Percentiles rank a stretch among this genome's conserved stretches.
Conservation (phyloP, 2,797 vertebrate species). For the Anomalospiza imberbis region DNA sequence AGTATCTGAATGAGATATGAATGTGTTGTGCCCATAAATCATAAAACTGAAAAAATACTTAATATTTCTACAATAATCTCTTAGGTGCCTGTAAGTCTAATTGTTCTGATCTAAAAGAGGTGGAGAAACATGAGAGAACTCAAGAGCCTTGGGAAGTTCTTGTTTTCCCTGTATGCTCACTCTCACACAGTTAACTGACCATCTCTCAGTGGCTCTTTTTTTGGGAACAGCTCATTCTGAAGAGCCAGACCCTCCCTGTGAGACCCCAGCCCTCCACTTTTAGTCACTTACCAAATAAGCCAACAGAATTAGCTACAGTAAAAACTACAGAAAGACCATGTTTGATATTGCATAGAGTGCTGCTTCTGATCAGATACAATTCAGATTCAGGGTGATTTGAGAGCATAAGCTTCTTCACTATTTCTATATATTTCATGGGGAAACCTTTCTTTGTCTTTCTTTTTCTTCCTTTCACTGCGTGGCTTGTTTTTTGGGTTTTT, state of each 20-base stretch:
- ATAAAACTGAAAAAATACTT: neutral
- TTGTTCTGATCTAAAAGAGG: neutral
- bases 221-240: neutral
- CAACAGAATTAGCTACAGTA: neutral
- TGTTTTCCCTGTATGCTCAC: neutral
- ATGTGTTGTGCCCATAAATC: neutral
- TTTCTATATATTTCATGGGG: neutral
- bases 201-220: neutral
- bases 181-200: neutral
- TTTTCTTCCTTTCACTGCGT: neutral
- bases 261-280: neutral
- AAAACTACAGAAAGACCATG: neutral
- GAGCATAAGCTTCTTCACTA: neutral
- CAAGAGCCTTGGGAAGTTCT: neutral
- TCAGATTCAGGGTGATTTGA: neutral
- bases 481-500: neutral
- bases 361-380: neutral
- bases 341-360: neutral
- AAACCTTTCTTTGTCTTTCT: neutral
- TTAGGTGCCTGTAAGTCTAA: neutral
- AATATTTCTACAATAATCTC: neutral
- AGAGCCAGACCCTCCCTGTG: neutral
- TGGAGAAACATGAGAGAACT: neutral
- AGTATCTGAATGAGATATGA: neutral
- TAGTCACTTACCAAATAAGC: neutral